A percentile compares a stretch with the other conserved stretches of the same genome.
phyloP scores from a whole-genome alignment of 1,140 invertebrate species.

The honey bee (Apis mellifera) region DNA sequence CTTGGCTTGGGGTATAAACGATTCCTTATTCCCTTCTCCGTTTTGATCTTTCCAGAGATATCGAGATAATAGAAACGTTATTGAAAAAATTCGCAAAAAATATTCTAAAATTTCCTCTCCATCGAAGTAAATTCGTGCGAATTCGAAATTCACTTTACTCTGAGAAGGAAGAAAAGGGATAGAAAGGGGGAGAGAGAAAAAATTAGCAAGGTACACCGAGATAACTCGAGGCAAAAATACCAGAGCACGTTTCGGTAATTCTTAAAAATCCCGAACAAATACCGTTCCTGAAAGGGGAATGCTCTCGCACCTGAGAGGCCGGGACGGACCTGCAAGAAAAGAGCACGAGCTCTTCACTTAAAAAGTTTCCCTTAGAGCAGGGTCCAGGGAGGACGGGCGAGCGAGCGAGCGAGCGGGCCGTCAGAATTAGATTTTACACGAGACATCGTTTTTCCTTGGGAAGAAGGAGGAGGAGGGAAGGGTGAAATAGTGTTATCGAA shows the following conservation, averaged over 20 bases:
- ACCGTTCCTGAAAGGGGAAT: slow-evolving; percentile 29
- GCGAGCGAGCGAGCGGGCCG: slow-evolving; percentile 45
- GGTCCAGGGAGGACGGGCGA: slow-evolving; percentile 42
- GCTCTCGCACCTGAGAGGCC: slow-evolving; percentile 40
- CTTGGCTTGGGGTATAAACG: background rate
- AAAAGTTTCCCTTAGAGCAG: slow-evolving; percentile 67
- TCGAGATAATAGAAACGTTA: too few relatives aligned
- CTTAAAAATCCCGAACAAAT: slow-evolving; percentile 41
- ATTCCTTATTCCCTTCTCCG: background rate
- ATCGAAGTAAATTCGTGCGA: background rate
- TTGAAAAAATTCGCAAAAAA: too few relatives aligned
- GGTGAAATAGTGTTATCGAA: slow-evolving; percentile 61
- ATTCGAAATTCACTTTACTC: background rate
- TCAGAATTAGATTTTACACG: slow-evolving; percentile 65
- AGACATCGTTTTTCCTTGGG: slow-evolving; percentile 52
- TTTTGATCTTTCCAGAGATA: too few relatives aligned
- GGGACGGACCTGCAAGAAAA: slow-evolving; percentile 44
- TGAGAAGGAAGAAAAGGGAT: background rate
- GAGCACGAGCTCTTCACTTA: slow-evolving; percentile 66
- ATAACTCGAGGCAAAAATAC: slow-evolving; percentile 21
- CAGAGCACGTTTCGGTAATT: slow-evolving; percentile 43
- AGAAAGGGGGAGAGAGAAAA: background rate
- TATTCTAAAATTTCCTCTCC: background rate
- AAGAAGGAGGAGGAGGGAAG: slow-evolving; percentile 17
- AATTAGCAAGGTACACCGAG: slow-evolving; percentile 16